These are phyloP conservation scores for Channallabes apus DNA, from an alignment of 2,797 vertebrate species.

Conservation along the genomic window DNA sequence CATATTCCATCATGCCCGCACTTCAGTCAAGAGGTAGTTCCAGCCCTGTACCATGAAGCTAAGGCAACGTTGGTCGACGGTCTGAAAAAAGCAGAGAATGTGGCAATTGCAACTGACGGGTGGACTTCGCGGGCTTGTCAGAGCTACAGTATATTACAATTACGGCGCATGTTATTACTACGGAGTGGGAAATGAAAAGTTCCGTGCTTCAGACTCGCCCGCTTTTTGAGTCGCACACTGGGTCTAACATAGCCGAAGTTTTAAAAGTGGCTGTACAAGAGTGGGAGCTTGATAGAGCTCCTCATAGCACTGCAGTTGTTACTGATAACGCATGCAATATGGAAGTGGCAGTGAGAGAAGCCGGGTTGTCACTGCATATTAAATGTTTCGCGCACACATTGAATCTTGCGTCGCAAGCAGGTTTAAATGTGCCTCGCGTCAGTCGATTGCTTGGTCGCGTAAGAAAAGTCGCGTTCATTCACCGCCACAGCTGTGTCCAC, in stretches of 20 bases:
- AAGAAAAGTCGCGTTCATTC: too few species aligned
- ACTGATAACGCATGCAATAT: too few species aligned
- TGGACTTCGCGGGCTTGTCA: conserved; percentile 25
- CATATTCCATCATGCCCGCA: conserved; percentile 10
- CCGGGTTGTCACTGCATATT: too few species aligned
- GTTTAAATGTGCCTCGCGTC: too few species aligned
- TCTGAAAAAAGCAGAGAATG: conserved; percentile 12
- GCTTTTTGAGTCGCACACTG: conserved; percentile 32
- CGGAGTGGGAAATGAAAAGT: conserved; percentile 21
- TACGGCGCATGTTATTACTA: conserved; percentile 11
- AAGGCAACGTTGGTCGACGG: background rate
- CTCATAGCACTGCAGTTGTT: too few species aligned
- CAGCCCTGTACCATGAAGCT: too few species aligned
- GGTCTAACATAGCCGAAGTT: conserved; percentile 23
- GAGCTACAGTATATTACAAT: conserved; percentile 8
- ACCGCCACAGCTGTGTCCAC: too few species aligned
- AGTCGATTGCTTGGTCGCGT: too few species aligned
- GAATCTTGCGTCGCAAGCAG: too few species aligned
- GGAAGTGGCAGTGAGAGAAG: too few species aligned
- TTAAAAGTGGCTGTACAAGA: conserved; percentile 13
- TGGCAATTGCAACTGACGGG: conserved; percentile 14
- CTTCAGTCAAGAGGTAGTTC: background rate
- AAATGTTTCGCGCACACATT: too few species aligned
- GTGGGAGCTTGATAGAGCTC: background rate
- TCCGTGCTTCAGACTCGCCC: conserved; percentile 30